Percentiles rank a stretch among this genome's conserved stretches.
Evolutionary conservation across 2,888 invertebrate species (phyloP).

Genomic region (Margaritifera margaritifera): DNA sequence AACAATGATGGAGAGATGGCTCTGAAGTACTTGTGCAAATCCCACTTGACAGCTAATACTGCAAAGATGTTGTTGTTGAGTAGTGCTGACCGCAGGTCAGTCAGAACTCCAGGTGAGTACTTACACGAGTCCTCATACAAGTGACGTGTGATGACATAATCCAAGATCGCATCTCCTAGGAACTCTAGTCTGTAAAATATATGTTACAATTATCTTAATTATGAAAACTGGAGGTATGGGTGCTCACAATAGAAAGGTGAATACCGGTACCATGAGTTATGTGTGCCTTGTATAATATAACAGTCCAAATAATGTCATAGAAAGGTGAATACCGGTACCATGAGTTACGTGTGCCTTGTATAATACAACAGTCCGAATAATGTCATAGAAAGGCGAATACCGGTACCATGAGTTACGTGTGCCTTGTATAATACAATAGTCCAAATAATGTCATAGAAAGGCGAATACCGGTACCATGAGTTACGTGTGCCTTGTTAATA

Average conservation of each 20-base stretch:
- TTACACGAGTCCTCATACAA: slow-evolving; percentile 96
- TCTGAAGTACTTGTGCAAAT: slow-evolving; percentile 96
- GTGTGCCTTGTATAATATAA: too few relatives aligned
- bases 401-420: too few relatives aligned
- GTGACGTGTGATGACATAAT: slow-evolving; percentile 79
- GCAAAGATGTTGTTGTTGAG: slow-evolving; percentile 99
- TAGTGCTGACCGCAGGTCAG: slow-evolving; percentile 96
- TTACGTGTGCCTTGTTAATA: too few relatives aligned
- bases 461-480: too few relatives aligned
- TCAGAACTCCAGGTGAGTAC: slow-evolving; percentile 85
- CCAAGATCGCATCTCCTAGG: slow-evolving; percentile 74
- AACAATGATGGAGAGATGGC: slow-evolving; percentile 88
- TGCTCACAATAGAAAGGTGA: background rate
- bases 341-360: too few relatives aligned
- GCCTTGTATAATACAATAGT: too few relatives aligned
- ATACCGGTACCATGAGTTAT: too few relatives aligned
- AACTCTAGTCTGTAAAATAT: slow-evolving; percentile 68
- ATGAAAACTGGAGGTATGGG: background rate
- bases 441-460: too few relatives aligned
- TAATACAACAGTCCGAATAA: too few relatives aligned
- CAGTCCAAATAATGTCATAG: too few relatives aligned
- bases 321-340: too few relatives aligned
- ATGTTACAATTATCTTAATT: background rate
- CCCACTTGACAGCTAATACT: slow-evolving; percentile 94
- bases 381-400: too few relatives aligned